Evolutionary conservation across 2,888 invertebrate genomes (phyloP), one percentile per base, ranked within the genome.

Genomic region (Erpobdella octoculata): DNA sequence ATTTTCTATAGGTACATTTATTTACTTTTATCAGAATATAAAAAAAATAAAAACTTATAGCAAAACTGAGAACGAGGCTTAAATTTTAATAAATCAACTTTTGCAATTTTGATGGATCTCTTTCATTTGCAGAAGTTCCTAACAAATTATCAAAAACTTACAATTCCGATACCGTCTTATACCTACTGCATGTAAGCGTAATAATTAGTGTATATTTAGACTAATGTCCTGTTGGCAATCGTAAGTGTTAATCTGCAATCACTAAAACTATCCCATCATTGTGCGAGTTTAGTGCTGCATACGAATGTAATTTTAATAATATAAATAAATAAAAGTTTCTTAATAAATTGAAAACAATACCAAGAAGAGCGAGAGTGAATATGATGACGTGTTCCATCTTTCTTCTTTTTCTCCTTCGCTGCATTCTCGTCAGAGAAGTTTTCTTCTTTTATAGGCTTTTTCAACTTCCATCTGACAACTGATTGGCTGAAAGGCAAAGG

Each of bases 401-500:
- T 53, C 28, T 12, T 53, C 5, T 28, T 53, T 1, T 12, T 53
- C 21, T 21, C 1, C 21, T 21, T 5, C 4, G 53, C 28, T 6
- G 28, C 21, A 28, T 28, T 53, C 53, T 15, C 28, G 21, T 53
- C 53, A 53, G 53, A 53, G 28, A 53, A 53, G 53, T 8, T n/a
- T 53, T 53, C 53, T 6, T n/a, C 53, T 53, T 53, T 53, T 53
- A 53, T 53, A 53, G 53, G 28, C 53, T 53, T 28, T 21, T 8
- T 25, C 21, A 53, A 21, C 21, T 25, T n/a, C 12, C 21, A 53
- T 21, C 4, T 28, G 21, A 28, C 53, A n/a, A 41, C 21, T 21
- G 53, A 53, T 53, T 53, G 53, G 53, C 53, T 53, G 53, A 53
- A 28, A 53, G 53, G 53, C 53, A 25, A 28, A 2, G n/a, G 53